Conservation (phyloP, 2,113 vertebrate genomes). For the Ardeotis arabs region DNA sequence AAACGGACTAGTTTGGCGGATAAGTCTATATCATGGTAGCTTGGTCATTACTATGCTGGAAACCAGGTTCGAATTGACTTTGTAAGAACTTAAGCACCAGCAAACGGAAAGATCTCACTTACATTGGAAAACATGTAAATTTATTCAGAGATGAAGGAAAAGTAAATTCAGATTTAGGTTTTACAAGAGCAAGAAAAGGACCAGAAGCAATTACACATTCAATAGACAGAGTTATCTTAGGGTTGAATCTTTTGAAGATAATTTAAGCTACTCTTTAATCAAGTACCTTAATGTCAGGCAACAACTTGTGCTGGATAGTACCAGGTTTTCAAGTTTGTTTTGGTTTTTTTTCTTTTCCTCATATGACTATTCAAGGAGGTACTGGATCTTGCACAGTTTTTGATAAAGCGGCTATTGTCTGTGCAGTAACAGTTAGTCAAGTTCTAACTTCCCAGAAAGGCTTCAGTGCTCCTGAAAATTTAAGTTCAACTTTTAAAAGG, state of each 20-base stretch:
- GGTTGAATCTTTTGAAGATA: not conserved
- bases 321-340: not conserved
- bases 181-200: not conserved
- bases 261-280: not conserved
- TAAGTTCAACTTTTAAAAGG: not conserved
- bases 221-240: too few relatives aligned
- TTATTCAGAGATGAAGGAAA: not conserved
- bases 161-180: not conserved
- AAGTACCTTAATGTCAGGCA: not conserved
- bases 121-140: not conserved
- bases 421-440: not conserved
- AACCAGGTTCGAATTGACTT: rapidly evolving
- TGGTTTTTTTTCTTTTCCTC: not conserved
- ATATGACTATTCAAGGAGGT: not conserved
- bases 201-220: not conserved
- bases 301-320: not conserved
- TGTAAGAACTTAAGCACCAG: not conserved
- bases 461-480: not conserved
- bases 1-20: not conserved
- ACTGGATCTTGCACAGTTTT: not conserved
- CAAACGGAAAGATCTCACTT: not conserved
- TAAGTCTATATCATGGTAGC: not conserved
- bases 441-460: not conserved
- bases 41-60: not conserved
- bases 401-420: not conserved